Percentiles rank a stretch among this genome's conserved stretches.
phyloP scores from a whole-genome alignment of 2,797 vertebrate species.

The Platalea minor region DNA sequence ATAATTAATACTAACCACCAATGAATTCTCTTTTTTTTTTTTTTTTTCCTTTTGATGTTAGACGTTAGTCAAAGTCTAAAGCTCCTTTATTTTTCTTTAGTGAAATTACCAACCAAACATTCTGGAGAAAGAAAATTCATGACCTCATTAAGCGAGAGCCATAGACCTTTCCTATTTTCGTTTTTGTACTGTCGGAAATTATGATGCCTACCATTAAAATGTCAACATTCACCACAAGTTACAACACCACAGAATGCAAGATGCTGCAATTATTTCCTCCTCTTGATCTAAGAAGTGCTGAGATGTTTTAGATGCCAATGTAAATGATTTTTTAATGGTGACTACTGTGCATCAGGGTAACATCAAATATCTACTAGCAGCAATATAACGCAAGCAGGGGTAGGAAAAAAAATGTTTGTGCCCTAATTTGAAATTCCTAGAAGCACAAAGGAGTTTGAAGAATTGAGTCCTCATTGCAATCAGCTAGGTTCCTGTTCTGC shows the following conservation, averaged over 20 bases:
- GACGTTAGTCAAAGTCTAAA: neutral
- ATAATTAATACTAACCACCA: neutral
- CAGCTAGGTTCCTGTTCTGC: neutral
- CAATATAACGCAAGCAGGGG: neutral
- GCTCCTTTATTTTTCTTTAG: neutral
- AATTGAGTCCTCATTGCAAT: neutral
- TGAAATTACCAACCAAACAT: neutral
- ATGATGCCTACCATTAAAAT: neutral
- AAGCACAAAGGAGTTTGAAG: neutral
- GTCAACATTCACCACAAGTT: neutral
- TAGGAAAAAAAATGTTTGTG: neutral
- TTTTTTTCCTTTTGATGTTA: neutral
- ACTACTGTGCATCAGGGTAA: neutral
- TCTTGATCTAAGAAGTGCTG: neutral
- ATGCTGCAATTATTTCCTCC: neutral
- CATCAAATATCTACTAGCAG: neutral
- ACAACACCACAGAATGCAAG: neutral
- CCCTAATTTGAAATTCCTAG: neutral
- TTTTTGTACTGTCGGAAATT: neutral
- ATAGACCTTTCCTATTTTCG: neutral
- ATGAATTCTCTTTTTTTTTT: neutral
- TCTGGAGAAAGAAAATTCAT: neutral
- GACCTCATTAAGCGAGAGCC: neutral
- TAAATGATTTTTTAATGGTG: neutral
- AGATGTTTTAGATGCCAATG: neutral